Percentiles rank a stretch among this genome's conserved stretches.
These are phyloP conservation scores for Chaetodon auriga DNA, from an alignment of 2,113 vertebrate genomes.

Conservation along the genomic window DNA sequence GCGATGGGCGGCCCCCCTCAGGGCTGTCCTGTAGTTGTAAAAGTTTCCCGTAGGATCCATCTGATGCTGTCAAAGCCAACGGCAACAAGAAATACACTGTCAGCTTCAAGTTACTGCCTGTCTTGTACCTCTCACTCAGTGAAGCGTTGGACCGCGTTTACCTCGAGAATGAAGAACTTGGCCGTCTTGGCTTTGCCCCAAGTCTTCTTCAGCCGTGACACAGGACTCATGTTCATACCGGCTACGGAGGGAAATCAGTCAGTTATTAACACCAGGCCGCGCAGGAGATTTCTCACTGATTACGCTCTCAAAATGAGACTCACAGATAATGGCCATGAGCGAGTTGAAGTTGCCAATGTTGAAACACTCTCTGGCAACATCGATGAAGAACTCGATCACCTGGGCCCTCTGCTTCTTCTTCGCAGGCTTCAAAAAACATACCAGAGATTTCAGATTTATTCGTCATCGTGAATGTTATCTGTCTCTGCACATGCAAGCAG, in stretches of 20 bases:
- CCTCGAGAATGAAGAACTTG: constrained; percentile 97
- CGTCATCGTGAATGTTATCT: neutral
- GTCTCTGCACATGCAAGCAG: neutral
- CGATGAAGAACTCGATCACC: constrained; percentile 96
- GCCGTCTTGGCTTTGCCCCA: constrained; percentile 97
- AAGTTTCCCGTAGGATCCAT: constrained; percentile 99
- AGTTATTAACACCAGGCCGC: neutral
- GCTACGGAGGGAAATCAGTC: constrained; percentile 73
- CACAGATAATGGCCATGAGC: constrained; percentile 96
- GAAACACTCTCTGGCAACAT: constrained; percentile 95
- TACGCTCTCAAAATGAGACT: constrained; percentile 73
- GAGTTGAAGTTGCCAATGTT: constrained; percentile 98
- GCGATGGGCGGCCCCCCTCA: constrained; percentile 94
- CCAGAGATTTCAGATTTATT: neutral
- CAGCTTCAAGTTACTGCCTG: constrained; percentile 16
- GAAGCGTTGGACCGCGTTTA: constrained; percentile 65
- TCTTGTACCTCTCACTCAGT: neutral
- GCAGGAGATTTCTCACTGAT: neutral
- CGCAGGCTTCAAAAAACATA: constrained; percentile 85
- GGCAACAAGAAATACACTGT: constrained; percentile 27
- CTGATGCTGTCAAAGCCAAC: constrained; percentile 88
- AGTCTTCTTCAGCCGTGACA: constrained; percentile 96
- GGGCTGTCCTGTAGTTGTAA: constrained; percentile 97
- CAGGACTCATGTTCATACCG: constrained; percentile 97
- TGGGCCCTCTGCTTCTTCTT: constrained; percentile 96